Percentiles rank a stretch among this genome's conserved stretches.
phyloP scores from a whole-genome alignment of 2,113 vertebrate genomes.

The Desmodus rotundus region DNA sequence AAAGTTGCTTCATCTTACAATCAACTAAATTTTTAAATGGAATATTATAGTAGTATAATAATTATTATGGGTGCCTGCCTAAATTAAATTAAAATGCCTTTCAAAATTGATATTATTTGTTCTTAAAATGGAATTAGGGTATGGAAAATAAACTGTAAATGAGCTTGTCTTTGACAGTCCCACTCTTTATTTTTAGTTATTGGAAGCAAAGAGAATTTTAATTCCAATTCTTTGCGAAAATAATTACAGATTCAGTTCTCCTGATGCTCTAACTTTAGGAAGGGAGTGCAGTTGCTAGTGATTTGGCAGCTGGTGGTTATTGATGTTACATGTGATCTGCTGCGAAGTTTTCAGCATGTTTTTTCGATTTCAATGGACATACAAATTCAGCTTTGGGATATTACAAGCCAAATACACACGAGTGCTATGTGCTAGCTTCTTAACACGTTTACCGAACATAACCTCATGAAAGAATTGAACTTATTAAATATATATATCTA shows the following conservation, averaged over 20 bases:
- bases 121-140: neutral
- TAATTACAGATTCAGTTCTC: conserved; percentile 46
- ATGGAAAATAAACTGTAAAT: neutral
- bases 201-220: neutral
- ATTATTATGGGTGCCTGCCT: neutral
- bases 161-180: neutral
- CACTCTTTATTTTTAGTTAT: conserved; percentile 38
- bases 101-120: conserved; percentile 3
- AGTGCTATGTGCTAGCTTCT: neutral
- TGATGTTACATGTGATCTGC: conserved; percentile 35
- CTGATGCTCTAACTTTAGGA: conserved; percentile 26
- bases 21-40: neutral
- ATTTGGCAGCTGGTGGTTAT: conserved; percentile 8
- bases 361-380: neutral
- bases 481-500: neutral
- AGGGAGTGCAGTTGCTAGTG: neutral
- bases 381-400: neutral
- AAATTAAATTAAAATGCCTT: conserved; percentile 2
- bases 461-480: conserved; percentile 27
- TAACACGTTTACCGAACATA: neutral
- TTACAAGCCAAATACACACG: neutral
- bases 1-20: conserved; percentile 36
- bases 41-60: neutral
- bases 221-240: conserved; percentile 41
- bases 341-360: conserved; percentile 1